These are phyloP conservation scores for Eupithecia tripunctaria DNA, from an alignment of 2,888 invertebrate species.

Conservation along the genomic window DNA sequence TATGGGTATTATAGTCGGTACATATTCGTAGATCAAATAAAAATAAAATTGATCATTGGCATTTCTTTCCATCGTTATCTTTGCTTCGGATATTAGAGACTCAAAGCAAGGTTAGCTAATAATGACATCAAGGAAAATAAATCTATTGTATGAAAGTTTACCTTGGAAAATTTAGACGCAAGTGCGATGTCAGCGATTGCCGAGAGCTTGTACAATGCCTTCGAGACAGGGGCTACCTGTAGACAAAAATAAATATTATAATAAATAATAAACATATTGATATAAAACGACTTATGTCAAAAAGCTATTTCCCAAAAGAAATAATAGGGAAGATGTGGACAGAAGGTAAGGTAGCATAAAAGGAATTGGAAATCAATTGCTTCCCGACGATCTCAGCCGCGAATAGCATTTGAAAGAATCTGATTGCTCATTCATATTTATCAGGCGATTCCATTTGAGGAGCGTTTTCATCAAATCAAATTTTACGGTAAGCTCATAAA, in stretches of 20 bases:
- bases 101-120: background rate
- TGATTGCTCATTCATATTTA: conserved; percentile 30
- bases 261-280: too few relatives aligned
- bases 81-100: background rate
- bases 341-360: conserved; percentile 5
- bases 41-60: too few relatives aligned
- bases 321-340: background rate
- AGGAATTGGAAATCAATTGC: conserved; percentile 4
- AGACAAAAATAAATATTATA: conserved; percentile 24
- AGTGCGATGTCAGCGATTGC: conserved; percentile 54
- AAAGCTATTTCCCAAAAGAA: background rate
- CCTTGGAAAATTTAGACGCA: conserved; percentile 62
- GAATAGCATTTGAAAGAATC: conserved; percentile 18
- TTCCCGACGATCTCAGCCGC: background rate
- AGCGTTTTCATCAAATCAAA: conserved; percentile 12
- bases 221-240: conserved; percentile 51
- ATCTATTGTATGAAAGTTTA: conserved; percentile 41
- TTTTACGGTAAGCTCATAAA: conserved; percentile 12
- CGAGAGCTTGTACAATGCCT: conserved; percentile 44
- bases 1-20: too few relatives aligned
- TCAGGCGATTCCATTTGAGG: conserved; percentile 17
- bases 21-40: too few relatives aligned
- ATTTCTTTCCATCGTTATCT: background rate
- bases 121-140: background rate
- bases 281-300: background rate